phyloP scores from a whole-genome alignment of 2,797 vertebrate genomes.

The Yasuhikotakia modesta region DNA sequence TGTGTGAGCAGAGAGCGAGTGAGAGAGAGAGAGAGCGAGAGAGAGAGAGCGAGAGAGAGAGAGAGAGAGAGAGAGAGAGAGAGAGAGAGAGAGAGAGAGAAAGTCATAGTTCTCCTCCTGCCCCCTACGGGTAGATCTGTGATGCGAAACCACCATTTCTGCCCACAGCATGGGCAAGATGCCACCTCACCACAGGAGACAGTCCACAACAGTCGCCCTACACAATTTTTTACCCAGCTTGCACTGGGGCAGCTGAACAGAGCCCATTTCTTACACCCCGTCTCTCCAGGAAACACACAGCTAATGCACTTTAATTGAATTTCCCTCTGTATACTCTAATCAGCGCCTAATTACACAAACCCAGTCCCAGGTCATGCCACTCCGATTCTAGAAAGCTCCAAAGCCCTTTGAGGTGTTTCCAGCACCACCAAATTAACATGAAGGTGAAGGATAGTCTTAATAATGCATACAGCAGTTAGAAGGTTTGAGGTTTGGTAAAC shows the following conservation, averaged over 20 bases:
- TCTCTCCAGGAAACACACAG: neutral
- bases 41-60: constrained; percentile 12
- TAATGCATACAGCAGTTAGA: constrained; percentile 30
- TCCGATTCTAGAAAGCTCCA: neutral
- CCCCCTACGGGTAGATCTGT: constrained; percentile 30
- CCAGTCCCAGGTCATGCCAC: constrained; percentile 7
- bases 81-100: constrained; percentile 13
- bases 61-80: constrained; percentile 11
- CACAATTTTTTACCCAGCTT: constrained; percentile 11
- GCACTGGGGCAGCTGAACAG: constrained; percentile 9
- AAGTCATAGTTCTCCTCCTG: neutral
- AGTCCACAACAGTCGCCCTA: constrained; percentile 1
- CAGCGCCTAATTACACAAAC: constrained; percentile 22
- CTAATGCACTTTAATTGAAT: constrained; percentile 42
- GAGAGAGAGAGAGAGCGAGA: constrained; percentile 1
- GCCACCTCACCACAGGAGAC: constrained; percentile 1
- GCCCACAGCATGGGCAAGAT: constrained; percentile 34
- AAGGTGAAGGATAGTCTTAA: constrained; percentile 39
- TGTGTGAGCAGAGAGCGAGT: constrained; percentile 4
- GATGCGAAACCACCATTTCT: constrained; percentile 9
- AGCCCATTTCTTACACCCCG: constrained; percentile 11
- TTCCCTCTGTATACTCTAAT: constrained; percentile 27
- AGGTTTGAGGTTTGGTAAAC: constrained; percentile 27
- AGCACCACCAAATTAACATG: constrained; percentile 6
- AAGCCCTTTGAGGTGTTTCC: constrained; percentile 16